Conservation (phyloP, 2,888 invertebrate genomes). For the Siphlonurus alternatus region DNA sequence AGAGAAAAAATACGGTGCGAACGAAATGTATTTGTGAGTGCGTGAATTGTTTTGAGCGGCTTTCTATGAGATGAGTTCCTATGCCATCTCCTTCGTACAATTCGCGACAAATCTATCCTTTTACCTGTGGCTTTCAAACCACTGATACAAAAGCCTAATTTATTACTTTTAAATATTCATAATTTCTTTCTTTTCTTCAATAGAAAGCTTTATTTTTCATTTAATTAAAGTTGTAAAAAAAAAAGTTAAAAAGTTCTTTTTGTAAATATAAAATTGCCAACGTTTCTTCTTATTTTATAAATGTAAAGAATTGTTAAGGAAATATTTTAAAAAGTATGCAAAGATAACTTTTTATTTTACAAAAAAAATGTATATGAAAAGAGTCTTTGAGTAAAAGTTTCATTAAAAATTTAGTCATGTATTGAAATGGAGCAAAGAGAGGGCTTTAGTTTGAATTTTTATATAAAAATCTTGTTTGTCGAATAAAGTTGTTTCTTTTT, state of each 20-base stretch:
- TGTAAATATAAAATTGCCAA: neutral
- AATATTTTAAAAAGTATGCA: neutral
- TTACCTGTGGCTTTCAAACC: no score
- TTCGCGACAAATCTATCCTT: no score
- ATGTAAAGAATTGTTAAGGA: neutral
- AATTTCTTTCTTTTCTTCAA: neutral
- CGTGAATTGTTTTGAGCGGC: no score
- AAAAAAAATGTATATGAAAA: neutral
- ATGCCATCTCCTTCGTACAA: no score
- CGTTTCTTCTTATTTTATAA: neutral
- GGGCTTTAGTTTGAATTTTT: neutral
- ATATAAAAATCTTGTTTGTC: neutral
- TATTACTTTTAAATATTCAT: neutral
- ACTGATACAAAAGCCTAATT: neutral
- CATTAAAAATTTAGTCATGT: neutral
- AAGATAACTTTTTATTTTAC: no score
- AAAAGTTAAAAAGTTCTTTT: neutral
- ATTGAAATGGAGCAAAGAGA: neutral
- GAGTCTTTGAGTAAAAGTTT: neutral
- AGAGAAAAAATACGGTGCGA: no score
- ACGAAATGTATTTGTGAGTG: no score
- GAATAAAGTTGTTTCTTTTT: neutral
- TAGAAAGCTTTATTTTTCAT: neutral
- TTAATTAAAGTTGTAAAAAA: neutral
- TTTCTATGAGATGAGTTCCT: no score